A percentile compares a stretch with the other conserved stretches of the same genome.
These are phyloP conservation scores for Colostygia pectinataria DNA, from an alignment of 2,888 invertebrate genomes.

Conservation along the genomic window DNA sequence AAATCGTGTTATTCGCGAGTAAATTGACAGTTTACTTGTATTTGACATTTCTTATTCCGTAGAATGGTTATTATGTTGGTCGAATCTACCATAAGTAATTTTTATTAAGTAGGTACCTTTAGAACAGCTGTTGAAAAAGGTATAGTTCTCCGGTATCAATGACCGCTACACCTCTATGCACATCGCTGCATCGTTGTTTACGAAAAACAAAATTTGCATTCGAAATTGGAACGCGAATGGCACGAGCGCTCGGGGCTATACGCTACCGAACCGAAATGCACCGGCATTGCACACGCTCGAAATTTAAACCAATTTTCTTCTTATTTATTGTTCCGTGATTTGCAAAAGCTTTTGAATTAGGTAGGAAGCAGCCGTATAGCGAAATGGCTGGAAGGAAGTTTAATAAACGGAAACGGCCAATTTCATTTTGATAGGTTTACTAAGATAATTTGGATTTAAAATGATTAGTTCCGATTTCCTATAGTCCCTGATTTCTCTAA, in stretches of 20 bases:
- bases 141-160: constrained; percentile 25
- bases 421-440: constrained; percentile 26
- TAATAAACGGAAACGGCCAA: constrained; percentile 31
- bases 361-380: constrained; percentile 2
- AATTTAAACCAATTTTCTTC: constrained; percentile 25
- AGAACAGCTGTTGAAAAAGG: neutral
- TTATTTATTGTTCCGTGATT: constrained; percentile 28
- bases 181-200: constrained; percentile 45
- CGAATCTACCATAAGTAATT: too few species aligned
- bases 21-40: too few species aligned
- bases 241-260: constrained; percentile 73
- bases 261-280: constrained; percentile 67
- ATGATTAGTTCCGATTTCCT: constrained; percentile 16
- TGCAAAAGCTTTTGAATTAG: constrained; percentile 7
- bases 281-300: constrained; percentile 50
- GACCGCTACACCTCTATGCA: constrained; percentile 21
- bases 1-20: too few species aligned
- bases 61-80: too few species aligned
- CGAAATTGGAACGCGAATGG: constrained; percentile 74
- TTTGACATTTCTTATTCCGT: too few species aligned
- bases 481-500: neutral
- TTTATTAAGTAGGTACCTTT: too few species aligned
- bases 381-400: constrained; percentile 31
- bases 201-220: constrained; percentile 71
- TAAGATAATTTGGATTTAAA: constrained; percentile 5